Base-by-base conservation (phyloP, 2,113 vertebrate species). In the Nannospalax galili region DNA sequence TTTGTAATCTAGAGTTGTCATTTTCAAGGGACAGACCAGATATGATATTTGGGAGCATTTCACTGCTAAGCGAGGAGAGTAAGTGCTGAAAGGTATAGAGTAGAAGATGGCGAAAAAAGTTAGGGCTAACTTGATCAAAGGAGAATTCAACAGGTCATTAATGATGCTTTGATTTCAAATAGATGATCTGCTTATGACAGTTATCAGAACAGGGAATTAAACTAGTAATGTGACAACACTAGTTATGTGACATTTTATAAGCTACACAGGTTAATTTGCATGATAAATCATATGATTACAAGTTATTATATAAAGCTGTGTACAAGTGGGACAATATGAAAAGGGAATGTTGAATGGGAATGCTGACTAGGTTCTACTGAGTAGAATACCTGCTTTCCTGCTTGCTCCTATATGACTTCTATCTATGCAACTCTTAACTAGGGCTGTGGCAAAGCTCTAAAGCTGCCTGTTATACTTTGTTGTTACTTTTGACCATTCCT, bases 151-250 rank as follows among this genome's bases (percentile, higher is more conserved):
- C 8, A 30, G 48, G 32, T 89, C 67, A 91, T 62, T 62, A 95
- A 65, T 69, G 65, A 87, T 81, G 52, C 52, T 91, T 88, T 92
- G 65, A 64, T 84, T 56, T 85, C 42, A 85, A 91, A 94, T 24
- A 92, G 26, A 79, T 78, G 81, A 93, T 78, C 56, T 93, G 26
- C 82, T 92, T 65, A 85, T 1, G 12, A 37, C 77, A 85, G 72
- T 91, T 80, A 80, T 77, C 40, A 92, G 32, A 88, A 85, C 40
- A 95, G 52, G 67, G n/a, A 95, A 86, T 12, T 62, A 67, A 89
- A 56, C 11, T 62, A 67, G 42, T n/a, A n/a, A n/a, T 77, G 11
- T 56, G 78, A 45, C 20, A 73, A 35, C n/a, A n/a, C n/a, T n/a
- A n/a, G n/a, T n/a, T 52, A 87, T 30, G 19, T 81, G 45, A 72